Conservation (phyloP, 2,797 vertebrate genomes). For the Manis pentadactyla region DNA sequence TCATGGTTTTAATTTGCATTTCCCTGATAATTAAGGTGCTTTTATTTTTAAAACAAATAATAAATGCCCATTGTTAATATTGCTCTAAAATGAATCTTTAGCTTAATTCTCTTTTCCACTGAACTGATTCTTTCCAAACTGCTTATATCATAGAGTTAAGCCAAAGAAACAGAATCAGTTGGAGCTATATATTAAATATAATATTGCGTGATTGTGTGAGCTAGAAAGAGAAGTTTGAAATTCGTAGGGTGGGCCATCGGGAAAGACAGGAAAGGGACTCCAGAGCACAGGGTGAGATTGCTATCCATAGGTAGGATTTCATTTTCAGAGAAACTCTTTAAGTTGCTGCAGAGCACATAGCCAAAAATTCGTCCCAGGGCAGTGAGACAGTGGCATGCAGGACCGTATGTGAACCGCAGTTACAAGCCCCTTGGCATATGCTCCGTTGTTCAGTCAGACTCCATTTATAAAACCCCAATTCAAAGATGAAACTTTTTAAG, state of each 20-base stretch:
- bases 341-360: background rate
- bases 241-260: background rate
- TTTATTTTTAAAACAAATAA: conserved; percentile 17
- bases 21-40: background rate
- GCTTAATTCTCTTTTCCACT: conserved; percentile 36
- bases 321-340: background rate
- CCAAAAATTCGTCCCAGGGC: background rate
- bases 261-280: background rate
- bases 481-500: background rate
- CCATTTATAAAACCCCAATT: background rate
- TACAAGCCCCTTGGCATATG: accelerated
- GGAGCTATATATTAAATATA: background rate
- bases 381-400: background rate
- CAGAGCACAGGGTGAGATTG: background rate
- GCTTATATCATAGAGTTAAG: background rate
- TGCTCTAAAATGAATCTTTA: background rate
- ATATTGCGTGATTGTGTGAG: background rate
- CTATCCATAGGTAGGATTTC: background rate
- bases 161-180: background rate
- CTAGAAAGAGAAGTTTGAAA: background rate
- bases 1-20: too few relatives aligned
- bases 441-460: background rate
- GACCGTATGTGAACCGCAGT: too few relatives aligned
- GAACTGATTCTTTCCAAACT: background rate
- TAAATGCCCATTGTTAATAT: background rate